Percentiles rank a stretch among this genome's conserved stretches.
Evolutionary conservation across 2,888 invertebrate genomes (phyloP).

Genomic region (Ornithoptera alexandrae): DNA sequence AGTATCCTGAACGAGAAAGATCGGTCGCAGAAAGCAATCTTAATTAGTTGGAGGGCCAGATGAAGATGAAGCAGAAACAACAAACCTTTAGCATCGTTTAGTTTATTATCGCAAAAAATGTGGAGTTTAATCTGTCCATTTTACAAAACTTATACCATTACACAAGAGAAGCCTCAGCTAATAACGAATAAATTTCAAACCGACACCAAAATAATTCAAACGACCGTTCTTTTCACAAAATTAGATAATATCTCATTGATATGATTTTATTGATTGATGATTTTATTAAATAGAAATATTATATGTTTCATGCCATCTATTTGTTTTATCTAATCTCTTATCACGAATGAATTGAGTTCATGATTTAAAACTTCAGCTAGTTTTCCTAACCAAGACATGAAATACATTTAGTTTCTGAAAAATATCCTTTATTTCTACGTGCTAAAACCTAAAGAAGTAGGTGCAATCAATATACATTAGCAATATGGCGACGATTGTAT

Average conservation of each 20-base stretch:
- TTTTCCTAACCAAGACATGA: not conserved
- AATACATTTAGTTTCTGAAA: conserved; percentile 2
- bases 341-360: conserved; percentile 15
- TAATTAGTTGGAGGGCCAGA: too few species aligned
- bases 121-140: too few species aligned
- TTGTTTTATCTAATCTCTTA: conserved; percentile 20
- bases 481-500: not conserved
- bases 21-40: too few species aligned
- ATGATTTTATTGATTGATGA: not conserved
- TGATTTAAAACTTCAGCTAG: conserved; percentile 9
- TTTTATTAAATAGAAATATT: conserved; percentile 8
- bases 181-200: too few species aligned
- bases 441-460: not conserved
- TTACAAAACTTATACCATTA: too few species aligned
- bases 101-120: too few species aligned
- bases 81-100: too few species aligned
- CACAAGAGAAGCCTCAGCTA: too few species aligned
- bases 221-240: too few species aligned
- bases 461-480: not conserved
- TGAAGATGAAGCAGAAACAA: too few species aligned
- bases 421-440: conserved; percentile 3
- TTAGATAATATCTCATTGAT: not conserved
- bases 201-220: too few species aligned
- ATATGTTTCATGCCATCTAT: conserved; percentile 14
- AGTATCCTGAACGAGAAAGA: too few species aligned